Evolutionary conservation across 2,113 vertebrate species (phyloP).

Genomic region (Dermatemys mawii): DNA sequence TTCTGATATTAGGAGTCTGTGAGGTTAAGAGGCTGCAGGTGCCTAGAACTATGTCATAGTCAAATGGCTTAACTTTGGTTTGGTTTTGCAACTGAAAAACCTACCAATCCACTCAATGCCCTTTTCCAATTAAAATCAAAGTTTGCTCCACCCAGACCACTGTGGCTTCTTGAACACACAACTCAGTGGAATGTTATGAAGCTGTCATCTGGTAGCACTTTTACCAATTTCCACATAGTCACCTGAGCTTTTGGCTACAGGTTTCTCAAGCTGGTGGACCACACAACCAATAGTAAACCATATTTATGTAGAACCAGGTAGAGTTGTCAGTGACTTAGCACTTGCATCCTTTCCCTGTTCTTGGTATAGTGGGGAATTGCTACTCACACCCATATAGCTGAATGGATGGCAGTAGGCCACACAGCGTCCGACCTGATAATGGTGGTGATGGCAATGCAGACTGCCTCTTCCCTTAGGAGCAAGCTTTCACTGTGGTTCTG

Average conservation of each 20-base stretch:
- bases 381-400: background rate
- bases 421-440: rapidly evolving
- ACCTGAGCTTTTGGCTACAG: background rate
- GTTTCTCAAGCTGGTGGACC: rapidly evolving
- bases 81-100: background rate
- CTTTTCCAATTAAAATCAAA: background rate
- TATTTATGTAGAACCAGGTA: background rate
- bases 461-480: background rate
- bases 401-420: background rate
- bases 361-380: background rate
- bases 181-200: background rate
- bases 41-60: background rate
- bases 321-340: background rate
- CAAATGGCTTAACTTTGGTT: background rate
- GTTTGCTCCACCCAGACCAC: background rate
- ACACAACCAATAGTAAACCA: rapidly evolving
- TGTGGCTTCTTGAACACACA: background rate
- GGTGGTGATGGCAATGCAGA: background rate
- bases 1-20: background rate
- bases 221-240: background rate
- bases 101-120: background rate
- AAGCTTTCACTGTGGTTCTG: rapidly evolving
- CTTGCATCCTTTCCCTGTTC: background rate
- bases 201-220: background rate
- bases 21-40: background rate